Evolutionary conservation across 2,888 invertebrate genomes (phyloP).

Genomic region (Leptarthrus brevirostris): DNA sequence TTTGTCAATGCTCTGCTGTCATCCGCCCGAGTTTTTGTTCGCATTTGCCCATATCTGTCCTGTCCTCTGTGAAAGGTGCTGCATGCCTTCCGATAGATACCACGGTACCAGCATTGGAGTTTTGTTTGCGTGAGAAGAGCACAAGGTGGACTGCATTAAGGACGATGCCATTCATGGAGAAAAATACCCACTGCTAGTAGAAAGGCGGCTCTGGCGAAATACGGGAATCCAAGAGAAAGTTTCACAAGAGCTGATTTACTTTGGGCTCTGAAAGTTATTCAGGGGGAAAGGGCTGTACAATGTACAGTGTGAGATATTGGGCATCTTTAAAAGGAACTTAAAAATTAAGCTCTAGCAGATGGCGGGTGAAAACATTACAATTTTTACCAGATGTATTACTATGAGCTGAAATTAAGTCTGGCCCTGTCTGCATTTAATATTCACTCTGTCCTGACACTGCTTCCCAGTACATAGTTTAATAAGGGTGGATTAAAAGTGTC

Average conservation of each 20-base stretch:
- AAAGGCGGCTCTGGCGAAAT: neutral
- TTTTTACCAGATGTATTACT: slow-evolving; percentile 22
- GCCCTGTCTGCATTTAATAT: too few species aligned
- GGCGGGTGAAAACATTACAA: slow-evolving; percentile 35
- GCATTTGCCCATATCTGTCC: neutral
- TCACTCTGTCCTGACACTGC: too few species aligned
- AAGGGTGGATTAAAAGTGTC: too few species aligned
- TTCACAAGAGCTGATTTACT: slow-evolving; percentile 42
- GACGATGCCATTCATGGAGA: slow-evolving; percentile 29
- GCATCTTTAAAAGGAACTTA: slow-evolving; percentile 11
- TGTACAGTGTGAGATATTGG: neutral
- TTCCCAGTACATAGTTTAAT: too few species aligned
- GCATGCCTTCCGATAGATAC: slow-evolving; percentile 10
- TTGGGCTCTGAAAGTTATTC: slow-evolving; percentile 3
- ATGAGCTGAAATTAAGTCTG: too few species aligned
- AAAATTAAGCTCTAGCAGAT: slow-evolving; percentile 38
- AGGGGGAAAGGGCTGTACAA: neutral
- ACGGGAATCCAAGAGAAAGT: slow-evolving; percentile 18
- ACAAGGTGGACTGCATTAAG: slow-evolving; percentile 49
- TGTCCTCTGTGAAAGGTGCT: slow-evolving; percentile 17
- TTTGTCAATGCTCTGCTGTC: slow-evolving; percentile 43
- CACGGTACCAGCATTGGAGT: slow-evolving; percentile 10
- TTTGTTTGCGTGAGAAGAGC: slow-evolving; percentile 48
- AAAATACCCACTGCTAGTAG: slow-evolving; percentile 2
- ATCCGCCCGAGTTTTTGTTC: slow-evolving; percentile 26